Base-by-base conservation (phyloP, 2,888 invertebrate genomes). In the Epistrophe grossulariae region DNA sequence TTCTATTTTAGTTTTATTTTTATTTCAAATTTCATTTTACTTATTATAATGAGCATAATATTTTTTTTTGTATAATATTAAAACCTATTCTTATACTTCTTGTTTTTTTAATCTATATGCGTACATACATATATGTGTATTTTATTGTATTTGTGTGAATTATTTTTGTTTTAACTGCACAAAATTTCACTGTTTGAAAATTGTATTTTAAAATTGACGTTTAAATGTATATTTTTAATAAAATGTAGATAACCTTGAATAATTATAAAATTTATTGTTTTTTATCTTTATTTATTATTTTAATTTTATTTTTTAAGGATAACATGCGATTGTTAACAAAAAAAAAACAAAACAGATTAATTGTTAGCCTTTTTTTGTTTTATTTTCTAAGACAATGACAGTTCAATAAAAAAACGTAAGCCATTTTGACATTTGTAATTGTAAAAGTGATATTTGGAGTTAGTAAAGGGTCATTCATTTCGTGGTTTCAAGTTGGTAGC, bases 1-100 rank as follows among this genome's bases (percentile, higher is more conserved):
- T 90, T 88, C 88, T 88, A 71, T 77, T 80, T 76, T 88, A 24
- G 45, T 71, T 73, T 88, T 68, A 43, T 48, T 52, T 50, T 68
- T 9, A 45, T 59, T 57, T 57, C 3, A 24, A 79, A 24, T 71
- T n/a, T 57, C 15, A 24, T 17, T 24, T 76, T 28, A 31, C 31
- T 31, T 24, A 24, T 24, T 24, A 24, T 55, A 55, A n/a, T 1
- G 0, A 31, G 28, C 55, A 55, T 55, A 31, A 15, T 28, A 15
- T 17, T 66, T 1, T 62, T 50, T 35, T 35, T 24, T 24, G 24
- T 24, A 24, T 24, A 24, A 9, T 35, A 8, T 35, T 35, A 35
- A 1, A 35, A 1, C 35, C 35, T 8, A 35, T 31, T 7, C 43
- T 80, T 77, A 28, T 19, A 11, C 2, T 60, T 76, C 52, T 13